Conservation (phyloP, 2,113 vertebrate genomes). For the Merops nubicus region DNA sequence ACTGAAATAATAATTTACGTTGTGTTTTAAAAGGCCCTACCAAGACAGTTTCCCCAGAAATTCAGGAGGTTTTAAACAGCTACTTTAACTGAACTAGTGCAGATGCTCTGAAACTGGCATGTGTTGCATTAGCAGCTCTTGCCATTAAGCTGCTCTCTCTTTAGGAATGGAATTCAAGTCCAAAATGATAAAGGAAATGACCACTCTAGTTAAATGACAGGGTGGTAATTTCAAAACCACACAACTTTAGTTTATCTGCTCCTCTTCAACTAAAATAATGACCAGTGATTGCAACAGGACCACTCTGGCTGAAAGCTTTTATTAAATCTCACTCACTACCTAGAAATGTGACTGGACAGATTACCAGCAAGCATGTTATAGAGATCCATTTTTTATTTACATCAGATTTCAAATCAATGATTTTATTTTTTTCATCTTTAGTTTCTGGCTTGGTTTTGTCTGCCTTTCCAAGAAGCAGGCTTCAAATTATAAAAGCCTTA, state of each 20-base stretch:
- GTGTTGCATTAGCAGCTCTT: background rate
- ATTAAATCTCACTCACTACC: background rate
- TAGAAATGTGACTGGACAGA: background rate
- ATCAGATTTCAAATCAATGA: background rate
- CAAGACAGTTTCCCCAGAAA: background rate
- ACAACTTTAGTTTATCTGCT: background rate
- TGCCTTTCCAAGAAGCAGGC: background rate
- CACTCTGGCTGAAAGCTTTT: background rate
- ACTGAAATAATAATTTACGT: background rate
- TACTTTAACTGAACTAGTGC: background rate
- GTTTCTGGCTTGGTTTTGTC: background rate
- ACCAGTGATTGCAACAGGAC: background rate
- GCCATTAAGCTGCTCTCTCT: background rate
- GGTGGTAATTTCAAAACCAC: conserved; percentile 1
- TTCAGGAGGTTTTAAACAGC: background rate
- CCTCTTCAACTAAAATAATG: background rate
- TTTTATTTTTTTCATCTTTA: background rate
- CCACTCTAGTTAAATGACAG: background rate
- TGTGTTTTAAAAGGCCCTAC: background rate
- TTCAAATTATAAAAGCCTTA: background rate
- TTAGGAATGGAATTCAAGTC: background rate
- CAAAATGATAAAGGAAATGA: conserved; percentile 20
- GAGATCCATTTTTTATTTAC: background rate
- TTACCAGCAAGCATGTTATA: background rate
- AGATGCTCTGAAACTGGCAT: background rate